Conservation (phyloP, 2,797 vertebrate species). For the Gallinago stenura region DNA sequence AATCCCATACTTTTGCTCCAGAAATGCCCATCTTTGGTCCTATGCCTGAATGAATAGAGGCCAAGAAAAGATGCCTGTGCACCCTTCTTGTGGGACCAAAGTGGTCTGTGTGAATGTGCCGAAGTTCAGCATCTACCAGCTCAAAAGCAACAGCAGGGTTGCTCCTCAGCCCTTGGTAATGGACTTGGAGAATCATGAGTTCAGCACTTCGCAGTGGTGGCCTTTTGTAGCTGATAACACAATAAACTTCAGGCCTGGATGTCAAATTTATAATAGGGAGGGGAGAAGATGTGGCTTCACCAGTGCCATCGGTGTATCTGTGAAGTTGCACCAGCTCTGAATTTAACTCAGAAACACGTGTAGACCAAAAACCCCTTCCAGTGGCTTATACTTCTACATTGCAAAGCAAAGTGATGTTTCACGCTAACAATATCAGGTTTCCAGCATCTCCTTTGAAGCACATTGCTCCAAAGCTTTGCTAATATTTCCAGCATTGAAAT, state of each 20-base stretch:
- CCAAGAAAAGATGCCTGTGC: not conserved
- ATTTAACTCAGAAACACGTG: not conserved
- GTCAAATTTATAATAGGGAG: not conserved
- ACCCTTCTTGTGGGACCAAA: not conserved
- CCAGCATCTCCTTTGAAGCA: not conserved
- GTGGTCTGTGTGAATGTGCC: not conserved
- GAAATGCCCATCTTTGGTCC: not conserved
- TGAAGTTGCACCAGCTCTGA: not conserved
- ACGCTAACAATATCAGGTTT: not conserved
- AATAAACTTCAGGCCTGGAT: not conserved
- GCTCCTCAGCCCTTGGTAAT: not conserved
- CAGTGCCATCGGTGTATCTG: fast-evolving
- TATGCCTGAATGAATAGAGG: not conserved
- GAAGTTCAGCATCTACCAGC: not conserved
- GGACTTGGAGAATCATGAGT: not conserved
- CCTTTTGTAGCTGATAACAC: not conserved
- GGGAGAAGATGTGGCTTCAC: not conserved
- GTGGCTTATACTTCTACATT: not conserved
- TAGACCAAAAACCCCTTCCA: not conserved
- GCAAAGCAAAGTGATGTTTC: not conserved
- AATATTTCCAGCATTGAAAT: not conserved
- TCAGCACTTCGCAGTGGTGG: not conserved
- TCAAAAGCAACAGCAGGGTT: not conserved
- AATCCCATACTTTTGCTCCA: not conserved
- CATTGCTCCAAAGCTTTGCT: not conserved